Percentiles rank a stretch among this genome's conserved stretches.
These are phyloP conservation scores for Xestia c-nigrum DNA, from an alignment of 2,888 invertebrate species.

Conservation along the genomic window DNA sequence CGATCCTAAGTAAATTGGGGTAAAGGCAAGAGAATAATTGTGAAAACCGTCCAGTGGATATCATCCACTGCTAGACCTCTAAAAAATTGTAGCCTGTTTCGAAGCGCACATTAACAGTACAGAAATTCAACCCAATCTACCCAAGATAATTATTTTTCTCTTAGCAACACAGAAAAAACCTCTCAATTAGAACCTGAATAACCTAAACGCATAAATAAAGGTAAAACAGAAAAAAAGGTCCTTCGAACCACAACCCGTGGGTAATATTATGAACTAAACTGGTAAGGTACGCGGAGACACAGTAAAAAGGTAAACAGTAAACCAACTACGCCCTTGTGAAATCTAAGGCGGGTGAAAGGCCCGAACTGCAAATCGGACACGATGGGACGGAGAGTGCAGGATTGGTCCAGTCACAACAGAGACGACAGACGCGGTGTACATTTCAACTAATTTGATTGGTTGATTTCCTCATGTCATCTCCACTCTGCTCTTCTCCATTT, in stretches of 20 bases:
- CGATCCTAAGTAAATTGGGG: neutral
- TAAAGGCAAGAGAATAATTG: neutral
- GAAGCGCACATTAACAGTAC: neutral
- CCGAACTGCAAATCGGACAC: too few species aligned
- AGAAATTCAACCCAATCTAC: neutral
- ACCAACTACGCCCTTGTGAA: neutral
- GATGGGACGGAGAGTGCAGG: too few species aligned
- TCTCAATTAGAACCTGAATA: conserved; percentile 48
- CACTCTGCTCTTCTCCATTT: too few species aligned
- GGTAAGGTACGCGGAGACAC: conserved; percentile 42
- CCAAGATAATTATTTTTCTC: conserved; percentile 5
- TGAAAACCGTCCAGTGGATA: neutral
- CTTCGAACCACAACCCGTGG: conserved; percentile 47
- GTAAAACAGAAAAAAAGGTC: conserved; percentile 40
- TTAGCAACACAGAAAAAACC: conserved; percentile 1
- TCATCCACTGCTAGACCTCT: neutral
- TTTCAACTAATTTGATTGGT: too few species aligned
- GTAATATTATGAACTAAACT: conserved; percentile 69
- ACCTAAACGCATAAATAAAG: conserved; percentile 55
- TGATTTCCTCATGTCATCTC: too few species aligned
- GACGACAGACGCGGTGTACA: too few species aligned
- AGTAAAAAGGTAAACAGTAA: neutral
- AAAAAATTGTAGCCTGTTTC: neutral
- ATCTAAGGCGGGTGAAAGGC: too few species aligned
- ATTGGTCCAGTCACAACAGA: too few species aligned